Evolutionary conservation across 2,888 invertebrate genomes (phyloP).

Genomic region (Acrobeloides nanus): DNA sequence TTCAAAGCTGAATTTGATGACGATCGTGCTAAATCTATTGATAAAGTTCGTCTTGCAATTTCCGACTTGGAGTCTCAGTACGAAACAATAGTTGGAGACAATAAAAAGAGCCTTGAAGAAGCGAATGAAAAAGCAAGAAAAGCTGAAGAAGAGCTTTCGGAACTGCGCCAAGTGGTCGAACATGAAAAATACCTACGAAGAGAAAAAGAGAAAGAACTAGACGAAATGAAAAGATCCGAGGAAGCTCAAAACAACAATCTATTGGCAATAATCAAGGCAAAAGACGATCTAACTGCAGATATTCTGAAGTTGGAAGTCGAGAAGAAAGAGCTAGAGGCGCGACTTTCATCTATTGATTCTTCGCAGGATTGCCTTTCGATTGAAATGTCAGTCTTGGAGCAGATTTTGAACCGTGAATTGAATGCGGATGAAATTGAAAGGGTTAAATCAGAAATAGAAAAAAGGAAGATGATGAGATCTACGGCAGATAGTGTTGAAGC

Average conservation of each 20-base stretch:
- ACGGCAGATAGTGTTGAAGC: no score
- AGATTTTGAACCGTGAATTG: constrained; percentile 21
- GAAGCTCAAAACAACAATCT: constrained; percentile 15
- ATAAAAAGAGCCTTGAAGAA: constrained; percentile 4
- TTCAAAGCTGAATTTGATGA: no score
- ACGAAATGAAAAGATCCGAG: constrained; percentile 10
- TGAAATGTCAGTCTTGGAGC: constrained; percentile 20
- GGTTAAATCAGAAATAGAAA: constrained; percentile 25
- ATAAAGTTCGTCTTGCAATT: no score
- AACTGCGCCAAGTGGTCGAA: constrained; percentile 14
- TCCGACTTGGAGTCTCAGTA: no score
- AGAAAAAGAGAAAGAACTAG: constrained; percentile 18
- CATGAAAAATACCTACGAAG: constrained; percentile 22
- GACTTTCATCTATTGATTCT: constrained; percentile 14
- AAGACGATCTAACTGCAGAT: constrained; percentile 20
- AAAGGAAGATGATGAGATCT: constrained; percentile 16
- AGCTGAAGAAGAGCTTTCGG: constrained; percentile 8
- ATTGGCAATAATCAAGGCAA: constrained; percentile 19
- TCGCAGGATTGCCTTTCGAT: constrained; percentile 20
- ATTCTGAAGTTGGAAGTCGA: constrained; percentile 17
- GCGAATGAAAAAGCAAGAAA: background rate
- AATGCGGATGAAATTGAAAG: constrained; percentile 19
- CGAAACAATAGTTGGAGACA: background rate
- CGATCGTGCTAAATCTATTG: no score
- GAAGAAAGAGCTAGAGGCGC: constrained; percentile 9